phyloP scores from a whole-genome alignment of 2,113 vertebrate species.

The Anseranas semipalmata region DNA sequence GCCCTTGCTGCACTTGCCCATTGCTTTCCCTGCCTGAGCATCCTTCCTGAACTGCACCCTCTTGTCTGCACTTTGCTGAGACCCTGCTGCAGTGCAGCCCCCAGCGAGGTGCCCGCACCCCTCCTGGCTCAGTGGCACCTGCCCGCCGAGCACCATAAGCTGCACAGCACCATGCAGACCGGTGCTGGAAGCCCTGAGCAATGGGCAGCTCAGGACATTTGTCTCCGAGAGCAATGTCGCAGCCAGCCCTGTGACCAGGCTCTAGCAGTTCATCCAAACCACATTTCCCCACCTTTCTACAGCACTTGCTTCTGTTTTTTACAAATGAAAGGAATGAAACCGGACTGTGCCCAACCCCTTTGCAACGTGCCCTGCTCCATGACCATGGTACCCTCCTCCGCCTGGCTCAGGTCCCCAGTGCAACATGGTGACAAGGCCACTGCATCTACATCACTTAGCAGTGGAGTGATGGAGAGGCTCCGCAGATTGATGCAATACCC shows the following conservation, averaged over 20 bases:
- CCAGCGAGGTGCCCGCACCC: rapidly evolving
- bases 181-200: background rate
- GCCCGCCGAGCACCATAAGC: background rate
- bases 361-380: background rate
- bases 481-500: background rate
- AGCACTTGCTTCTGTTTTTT: background rate
- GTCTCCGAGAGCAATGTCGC: background rate
- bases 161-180: rapidly evolving
- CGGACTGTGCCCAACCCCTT: background rate
- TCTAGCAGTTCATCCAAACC: background rate
- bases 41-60: background rate
- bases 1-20: background rate
- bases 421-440: background rate
- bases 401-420: background rate
- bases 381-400: background rate
- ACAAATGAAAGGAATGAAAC: background rate
- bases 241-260: background rate
- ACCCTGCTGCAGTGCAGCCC: background rate
- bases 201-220: background rate
- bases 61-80: background rate
- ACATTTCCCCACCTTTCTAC: background rate
- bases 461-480: rapidly evolving
- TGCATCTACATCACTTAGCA: background rate
- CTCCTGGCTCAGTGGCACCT: background rate
- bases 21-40: background rate